Percentiles rank a stretch among this genome's conserved stretches.
phyloP scores from a whole-genome alignment of 2,113 vertebrate genomes.

The Myotis lucifugus region DNA sequence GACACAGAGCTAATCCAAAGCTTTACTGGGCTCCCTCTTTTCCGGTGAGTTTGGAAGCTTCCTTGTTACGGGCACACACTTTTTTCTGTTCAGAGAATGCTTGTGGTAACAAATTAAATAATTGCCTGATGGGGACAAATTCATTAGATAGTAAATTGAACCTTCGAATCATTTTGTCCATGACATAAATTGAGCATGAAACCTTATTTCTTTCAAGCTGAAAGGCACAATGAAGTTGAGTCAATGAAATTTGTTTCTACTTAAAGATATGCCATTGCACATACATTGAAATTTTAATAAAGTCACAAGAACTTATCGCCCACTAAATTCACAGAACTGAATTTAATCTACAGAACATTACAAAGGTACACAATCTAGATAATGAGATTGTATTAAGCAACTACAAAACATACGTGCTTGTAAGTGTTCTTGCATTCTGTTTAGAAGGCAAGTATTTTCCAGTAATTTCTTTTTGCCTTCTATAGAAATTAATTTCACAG shows the following conservation, averaged over 20 bases:
- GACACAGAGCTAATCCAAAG: not conserved
- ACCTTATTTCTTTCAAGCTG: not conserved
- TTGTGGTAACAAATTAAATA: not conserved
- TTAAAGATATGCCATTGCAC: not conserved
- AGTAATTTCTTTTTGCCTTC: not conserved
- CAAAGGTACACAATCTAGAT: not conserved
- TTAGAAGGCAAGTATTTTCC: not conserved
- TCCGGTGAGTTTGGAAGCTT: not conserved
- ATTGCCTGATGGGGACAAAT: not conserved
- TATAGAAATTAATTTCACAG: not conserved
- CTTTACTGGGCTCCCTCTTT: not conserved
- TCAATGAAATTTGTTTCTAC: not conserved
- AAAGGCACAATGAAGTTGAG: not conserved
- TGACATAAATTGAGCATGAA: not conserved
- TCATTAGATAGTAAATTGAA: not conserved
- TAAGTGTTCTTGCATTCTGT: not conserved
- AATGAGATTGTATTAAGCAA: not conserved
- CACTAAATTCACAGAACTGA: not conserved
- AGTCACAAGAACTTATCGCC: not conserved
- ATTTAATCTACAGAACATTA: not conserved
- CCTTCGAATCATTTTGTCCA: not conserved
- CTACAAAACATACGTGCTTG: not conserved
- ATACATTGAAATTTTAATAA: not conserved
- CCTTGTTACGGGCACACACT: not conserved
- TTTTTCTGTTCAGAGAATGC: not conserved